These are phyloP conservation scores for Trichosurus vulpecula DNA, from an alignment of 2,797 vertebrate species.

Conservation along the genomic window DNA sequence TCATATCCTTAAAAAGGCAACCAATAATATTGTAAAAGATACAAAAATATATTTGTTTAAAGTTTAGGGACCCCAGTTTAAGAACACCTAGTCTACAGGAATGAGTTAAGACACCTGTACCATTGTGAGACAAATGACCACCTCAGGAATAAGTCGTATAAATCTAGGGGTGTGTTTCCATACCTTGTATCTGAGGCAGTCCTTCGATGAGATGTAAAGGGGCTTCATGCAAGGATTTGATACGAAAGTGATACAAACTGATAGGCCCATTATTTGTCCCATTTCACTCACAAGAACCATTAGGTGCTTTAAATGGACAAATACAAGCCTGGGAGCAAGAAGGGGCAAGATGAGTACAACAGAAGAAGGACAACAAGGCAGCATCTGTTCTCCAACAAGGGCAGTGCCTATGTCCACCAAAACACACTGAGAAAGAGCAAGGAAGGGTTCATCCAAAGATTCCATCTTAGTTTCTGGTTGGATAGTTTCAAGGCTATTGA, in stretches of 20 bases:
- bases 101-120: neutral
- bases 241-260: neutral
- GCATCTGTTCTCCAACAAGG: neutral
- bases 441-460: neutral
- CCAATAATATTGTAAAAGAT: neutral
- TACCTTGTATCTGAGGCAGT: neutral
- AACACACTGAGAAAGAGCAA: neutral
- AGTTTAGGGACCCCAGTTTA: neutral
- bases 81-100: neutral
- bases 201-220: neutral
- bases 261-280: neutral
- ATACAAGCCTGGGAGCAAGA: neutral
- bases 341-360: neutral
- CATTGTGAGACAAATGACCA: neutral
- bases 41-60: neutral
- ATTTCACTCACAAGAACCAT: neutral
- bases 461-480: neutral
- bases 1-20: neutral
- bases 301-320: neutral
- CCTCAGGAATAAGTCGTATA: neutral
- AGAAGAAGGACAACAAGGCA: neutral
- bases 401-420: neutral
- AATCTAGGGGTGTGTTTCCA: neutral
- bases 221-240: neutral
- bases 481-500: neutral